phyloP scores from a whole-genome alignment of 2,113 vertebrate genomes.

The Spilogale gracilis region DNA sequence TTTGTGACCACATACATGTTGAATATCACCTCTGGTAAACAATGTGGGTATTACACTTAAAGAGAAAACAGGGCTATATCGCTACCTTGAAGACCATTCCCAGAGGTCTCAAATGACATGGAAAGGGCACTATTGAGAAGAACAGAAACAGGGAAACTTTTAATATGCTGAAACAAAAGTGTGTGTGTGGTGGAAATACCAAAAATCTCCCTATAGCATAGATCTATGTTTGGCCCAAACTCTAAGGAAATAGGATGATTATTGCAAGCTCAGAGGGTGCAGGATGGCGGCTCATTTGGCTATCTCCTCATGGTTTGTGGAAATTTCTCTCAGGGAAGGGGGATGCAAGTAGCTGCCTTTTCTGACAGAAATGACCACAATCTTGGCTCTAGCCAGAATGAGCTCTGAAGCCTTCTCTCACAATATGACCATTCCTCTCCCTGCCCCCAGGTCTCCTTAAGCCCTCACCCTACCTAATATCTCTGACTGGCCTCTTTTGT shows the following conservation, averaged over 20 bases:
- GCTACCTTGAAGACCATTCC: background rate
- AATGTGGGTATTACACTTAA: background rate
- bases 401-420: background rate
- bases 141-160: constrained; percentile 26
- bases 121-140: background rate
- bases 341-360: background rate
- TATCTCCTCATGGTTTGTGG: background rate
- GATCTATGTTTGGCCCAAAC: background rate
- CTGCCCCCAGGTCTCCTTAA: background rate
- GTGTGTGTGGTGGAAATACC: background rate
- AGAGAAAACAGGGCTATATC: background rate
- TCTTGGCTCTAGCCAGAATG: background rate
- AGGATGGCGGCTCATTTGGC: background rate
- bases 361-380: background rate
- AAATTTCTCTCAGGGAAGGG: background rate
- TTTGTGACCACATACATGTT: background rate
- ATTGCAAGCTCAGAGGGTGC: background rate
- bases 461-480: background rate
- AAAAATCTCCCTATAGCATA: background rate
- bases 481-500: background rate
- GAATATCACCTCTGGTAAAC: background rate
- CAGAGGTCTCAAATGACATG: background rate
- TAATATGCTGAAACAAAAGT: constrained; percentile 25
- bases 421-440: background rate
- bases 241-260: background rate